Conservation (phyloP, 2,113 vertebrate species). For the Ammospiza caudacuta region DNA sequence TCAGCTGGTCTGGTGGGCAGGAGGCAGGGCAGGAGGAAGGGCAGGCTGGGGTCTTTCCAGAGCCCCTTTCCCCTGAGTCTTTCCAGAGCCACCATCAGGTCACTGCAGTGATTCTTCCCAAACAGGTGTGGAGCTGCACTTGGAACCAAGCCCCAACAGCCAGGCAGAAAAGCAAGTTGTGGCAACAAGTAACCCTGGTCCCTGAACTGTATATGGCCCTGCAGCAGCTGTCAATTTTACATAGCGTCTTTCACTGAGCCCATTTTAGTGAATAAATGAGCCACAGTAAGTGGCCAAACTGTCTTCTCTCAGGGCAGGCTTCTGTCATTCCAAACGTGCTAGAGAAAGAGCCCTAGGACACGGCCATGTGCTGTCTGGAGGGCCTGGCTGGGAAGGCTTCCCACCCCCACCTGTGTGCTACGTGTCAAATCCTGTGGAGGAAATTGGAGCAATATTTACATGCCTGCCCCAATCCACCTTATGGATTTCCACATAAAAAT, state of each 20-base stretch:
- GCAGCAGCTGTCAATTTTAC: neutral
- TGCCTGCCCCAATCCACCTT: neutral
- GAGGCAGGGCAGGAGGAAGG: neutral
- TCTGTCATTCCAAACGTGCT: neutral
- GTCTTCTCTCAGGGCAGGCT: neutral
- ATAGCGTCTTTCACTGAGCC: neutral
- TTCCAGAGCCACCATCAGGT: neutral
- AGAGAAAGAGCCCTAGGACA: neutral
- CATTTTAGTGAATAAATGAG: neutral
- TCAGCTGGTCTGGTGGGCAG: neutral
- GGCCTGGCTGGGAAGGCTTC: neutral
- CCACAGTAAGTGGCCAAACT: neutral
- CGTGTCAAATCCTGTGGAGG: neutral
- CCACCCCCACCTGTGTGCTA: no score
- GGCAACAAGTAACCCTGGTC: neutral
- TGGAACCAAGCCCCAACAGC: neutral
- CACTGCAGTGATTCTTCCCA: neutral
- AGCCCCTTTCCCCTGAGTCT: neutral
- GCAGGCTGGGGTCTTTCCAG: neutral
- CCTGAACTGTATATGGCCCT: neutral
- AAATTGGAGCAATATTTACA: neutral
- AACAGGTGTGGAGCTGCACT: accelerated
- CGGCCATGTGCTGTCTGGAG: neutral
- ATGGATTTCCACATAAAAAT: neutral
- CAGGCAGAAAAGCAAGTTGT: neutral